These are phyloP conservation scores for Apocrypta bakeri DNA, from an alignment of 1,140 invertebrate species.

Conservation along the genomic window DNA sequence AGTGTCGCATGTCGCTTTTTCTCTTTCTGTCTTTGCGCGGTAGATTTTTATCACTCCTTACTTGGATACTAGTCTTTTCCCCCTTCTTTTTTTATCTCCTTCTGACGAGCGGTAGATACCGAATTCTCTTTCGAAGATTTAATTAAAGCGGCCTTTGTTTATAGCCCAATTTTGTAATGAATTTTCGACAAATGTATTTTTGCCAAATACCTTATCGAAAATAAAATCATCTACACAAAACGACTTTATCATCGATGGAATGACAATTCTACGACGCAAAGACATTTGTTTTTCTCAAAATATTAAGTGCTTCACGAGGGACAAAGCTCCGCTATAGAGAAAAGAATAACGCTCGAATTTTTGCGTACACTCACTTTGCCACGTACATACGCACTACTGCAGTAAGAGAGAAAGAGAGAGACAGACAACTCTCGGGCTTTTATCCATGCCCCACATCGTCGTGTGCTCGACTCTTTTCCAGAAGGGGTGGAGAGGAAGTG, in stretches of 20 bases:
- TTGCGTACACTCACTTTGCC: slow-evolving; percentile 10
- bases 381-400: slow-evolving; percentile 12
- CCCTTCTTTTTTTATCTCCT: background rate
- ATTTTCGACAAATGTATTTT: too few species aligned
- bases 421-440: slow-evolving; percentile 4
- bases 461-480: slow-evolving; percentile 12
- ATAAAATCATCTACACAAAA: too few species aligned
- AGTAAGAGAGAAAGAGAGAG: background rate
- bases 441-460: background rate
- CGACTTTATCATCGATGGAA: too few species aligned
- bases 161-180: too few species aligned
- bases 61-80: background rate
- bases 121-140: background rate
- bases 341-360: slow-evolving; percentile 35
- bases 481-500: background rate
- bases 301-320: slow-evolving; percentile 30
- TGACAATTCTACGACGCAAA: too few species aligned
- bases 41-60: background rate
- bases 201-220: too few species aligned
- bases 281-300: too few species aligned
- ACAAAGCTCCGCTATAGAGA: background rate
- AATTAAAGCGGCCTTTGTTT: background rate
- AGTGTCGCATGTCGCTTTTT: slow-evolving; percentile 8
- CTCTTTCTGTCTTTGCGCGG: slow-evolving; percentile 5
- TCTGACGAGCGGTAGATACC: background rate